Base-by-base conservation (phyloP, 37 sponge, comb jelly and placozoan species). In the Crambe crambe region DNA sequence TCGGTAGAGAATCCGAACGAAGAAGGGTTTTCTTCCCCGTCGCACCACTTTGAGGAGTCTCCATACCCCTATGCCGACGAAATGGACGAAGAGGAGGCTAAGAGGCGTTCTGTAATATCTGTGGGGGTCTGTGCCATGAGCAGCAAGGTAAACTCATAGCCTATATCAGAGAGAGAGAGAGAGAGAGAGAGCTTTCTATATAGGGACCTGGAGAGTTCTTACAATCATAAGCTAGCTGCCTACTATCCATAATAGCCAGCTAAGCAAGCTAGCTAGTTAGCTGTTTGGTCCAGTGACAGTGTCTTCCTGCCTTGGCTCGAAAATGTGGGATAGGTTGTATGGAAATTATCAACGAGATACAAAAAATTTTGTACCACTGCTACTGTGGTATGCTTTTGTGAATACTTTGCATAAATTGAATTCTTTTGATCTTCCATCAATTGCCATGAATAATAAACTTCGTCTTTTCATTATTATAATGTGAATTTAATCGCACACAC, bases 81-180 rank as follows among this genome's bases (percentile, higher is more conserved):
- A 18, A 9, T 30, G 30, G 66, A 31, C 9, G 31, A 65, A 65
- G 66, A 65, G 66, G 66, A 65, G 32, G 10, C 51, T 47, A 6
- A 6, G 12, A 15, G 6, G 6, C 6, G 51, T 15, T 12, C 51
- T 47, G n/a, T n/a, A 39, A 85, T 86, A 18, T 44, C 42, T 20
- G 76, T 96, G n/a, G 97, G 97, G 23, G 83, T 96, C 39, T 96
- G 97, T 75, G 97, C 97, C 32, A 92, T 92, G 93, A 74, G 75
- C 38, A 90, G 78, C 30, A 96, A 96, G 94, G 97, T 92, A 34
- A 22, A 5, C 39, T 37, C 37, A 20, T 6, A 12, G 6, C 51
- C 12, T 15, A 47, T 47, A 15, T 15, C 6, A 15, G 12, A 12
- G 12, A 47, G 51, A 47, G 51, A 12, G 12, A 47, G 51, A 47